These are phyloP conservation scores for Diglossa cyanea DNA, from an alignment of 2,797 vertebrate genomes.

Conservation along the genomic window DNA sequence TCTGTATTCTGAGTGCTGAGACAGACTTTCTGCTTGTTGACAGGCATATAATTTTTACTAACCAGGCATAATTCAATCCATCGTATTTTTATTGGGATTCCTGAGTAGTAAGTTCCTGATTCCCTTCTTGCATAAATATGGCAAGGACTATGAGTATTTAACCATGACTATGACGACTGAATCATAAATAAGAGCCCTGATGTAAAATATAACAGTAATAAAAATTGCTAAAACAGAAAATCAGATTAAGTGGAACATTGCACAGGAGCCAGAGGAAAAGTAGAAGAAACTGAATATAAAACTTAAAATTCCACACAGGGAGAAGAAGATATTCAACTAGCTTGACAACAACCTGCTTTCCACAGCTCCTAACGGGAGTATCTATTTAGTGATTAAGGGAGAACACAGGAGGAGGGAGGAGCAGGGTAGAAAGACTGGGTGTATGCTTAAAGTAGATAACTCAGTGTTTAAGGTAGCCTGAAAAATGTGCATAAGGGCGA, in stretches of 20 bases:
- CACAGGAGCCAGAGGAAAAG: background rate
- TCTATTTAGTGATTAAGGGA: background rate
- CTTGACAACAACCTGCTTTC: background rate
- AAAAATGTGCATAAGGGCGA: background rate
- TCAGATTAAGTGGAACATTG: background rate
- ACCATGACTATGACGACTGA: background rate
- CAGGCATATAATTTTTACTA: background rate
- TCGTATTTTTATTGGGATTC: background rate
- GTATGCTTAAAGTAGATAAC: background rate
- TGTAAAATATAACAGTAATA: background rate
- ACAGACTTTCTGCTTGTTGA: background rate
- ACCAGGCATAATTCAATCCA: background rate
- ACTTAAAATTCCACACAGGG: background rate
- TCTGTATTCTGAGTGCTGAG: background rate
- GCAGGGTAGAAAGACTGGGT: background rate
- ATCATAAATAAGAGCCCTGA: background rate
- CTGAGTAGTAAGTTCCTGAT: background rate
- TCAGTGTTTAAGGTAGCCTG: background rate
- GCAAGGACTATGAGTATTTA: background rate
- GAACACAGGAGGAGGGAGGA: background rate
- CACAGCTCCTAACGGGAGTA: background rate
- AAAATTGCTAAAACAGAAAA: conserved; percentile 3
- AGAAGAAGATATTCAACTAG: background rate
- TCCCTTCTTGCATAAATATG: background rate
- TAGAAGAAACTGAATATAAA: background rate